Evolutionary conservation across 2,888 invertebrate genomes (phyloP).

Genomic region (Aphodius sticticus): DNA sequence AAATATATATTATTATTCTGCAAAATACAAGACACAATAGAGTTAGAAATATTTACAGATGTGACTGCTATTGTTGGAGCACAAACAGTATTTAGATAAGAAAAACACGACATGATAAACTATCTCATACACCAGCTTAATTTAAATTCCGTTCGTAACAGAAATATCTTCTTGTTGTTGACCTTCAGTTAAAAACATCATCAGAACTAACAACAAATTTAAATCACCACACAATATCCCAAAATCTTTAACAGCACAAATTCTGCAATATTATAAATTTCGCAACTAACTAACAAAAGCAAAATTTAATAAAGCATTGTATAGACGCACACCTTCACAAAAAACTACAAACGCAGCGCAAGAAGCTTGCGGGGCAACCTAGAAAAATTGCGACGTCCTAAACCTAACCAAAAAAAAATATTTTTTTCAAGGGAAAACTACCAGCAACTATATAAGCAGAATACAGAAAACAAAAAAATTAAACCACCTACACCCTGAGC

Average conservation of each 20-base stretch:
- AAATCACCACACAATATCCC: too few species aligned
- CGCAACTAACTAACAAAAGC: neutral
- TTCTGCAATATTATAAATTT: neutral
- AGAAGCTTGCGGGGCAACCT: too few species aligned
- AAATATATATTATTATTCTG: neutral
- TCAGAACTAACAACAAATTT: neutral
- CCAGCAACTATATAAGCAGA: neutral
- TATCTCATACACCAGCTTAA: neutral
- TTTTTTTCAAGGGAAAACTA: neutral
- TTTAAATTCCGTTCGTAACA: neutral
- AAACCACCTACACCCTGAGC: neutral
- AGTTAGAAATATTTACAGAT: neutral
- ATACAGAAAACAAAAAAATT: neutral
- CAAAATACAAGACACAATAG: neutral
- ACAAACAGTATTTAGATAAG: neutral
- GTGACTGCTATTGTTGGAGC: neutral
- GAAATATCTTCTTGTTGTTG: neutral
- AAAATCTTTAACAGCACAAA: neutral
- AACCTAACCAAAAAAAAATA: neutral
- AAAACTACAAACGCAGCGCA: too few species aligned
- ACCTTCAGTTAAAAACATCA: neutral
- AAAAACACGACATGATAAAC: neutral
- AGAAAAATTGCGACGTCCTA: neutral
- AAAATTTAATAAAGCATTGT: too few species aligned
- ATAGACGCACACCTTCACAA: too few species aligned